These are phyloP conservation scores for Drosophila austrosaltans DNA, from an alignment of 2,888 invertebrate genomes.

Conservation along the genomic window DNA sequence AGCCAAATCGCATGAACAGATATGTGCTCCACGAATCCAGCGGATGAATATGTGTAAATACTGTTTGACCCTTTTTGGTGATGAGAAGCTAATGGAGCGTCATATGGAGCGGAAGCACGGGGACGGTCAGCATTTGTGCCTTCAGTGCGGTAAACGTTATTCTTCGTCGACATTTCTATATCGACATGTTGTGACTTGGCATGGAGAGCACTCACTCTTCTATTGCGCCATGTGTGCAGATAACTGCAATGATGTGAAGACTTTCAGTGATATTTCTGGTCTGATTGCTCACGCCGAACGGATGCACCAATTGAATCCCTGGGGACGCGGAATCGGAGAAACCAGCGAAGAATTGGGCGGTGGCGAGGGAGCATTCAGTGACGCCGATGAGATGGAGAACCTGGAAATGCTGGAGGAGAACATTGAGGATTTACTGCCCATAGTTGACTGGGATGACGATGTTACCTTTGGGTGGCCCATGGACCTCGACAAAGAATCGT, in stretches of 20 bases:
- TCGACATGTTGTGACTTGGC: conserved; percentile 64
- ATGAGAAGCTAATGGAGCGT: conserved; percentile 48
- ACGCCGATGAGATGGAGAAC: conserved; percentile 61
- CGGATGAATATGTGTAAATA: conserved; percentile 55
- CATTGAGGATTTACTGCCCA: conserved; percentile 65
- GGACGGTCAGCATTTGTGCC: conserved; percentile 52
- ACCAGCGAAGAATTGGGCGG: conserved; percentile 8
- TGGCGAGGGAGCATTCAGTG: conserved; percentile 37
- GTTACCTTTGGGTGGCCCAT: conserved; percentile 67
- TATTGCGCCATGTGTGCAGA: conserved; percentile 64
- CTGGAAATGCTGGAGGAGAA: conserved; percentile 69
- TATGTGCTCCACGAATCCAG: conserved; percentile 43
- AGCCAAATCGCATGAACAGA: conserved; percentile 57
- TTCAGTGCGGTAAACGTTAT: conserved; percentile 67
- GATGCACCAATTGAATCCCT: conserved; percentile 46
- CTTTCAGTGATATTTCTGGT: conserved; percentile 47
- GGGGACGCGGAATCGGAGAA: neutral
- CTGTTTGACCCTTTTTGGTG: conserved; percentile 63
- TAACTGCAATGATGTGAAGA: conserved; percentile 53
- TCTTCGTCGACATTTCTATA: conserved; percentile 53
- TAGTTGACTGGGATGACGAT: conserved; percentile 65
- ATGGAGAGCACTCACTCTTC: conserved; percentile 63
- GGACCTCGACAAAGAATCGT: conserved; percentile 63
- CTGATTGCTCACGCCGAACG: conserved; percentile 53
- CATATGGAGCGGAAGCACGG: conserved; percentile 57